These are phyloP conservation scores for Drosophila fuyamai DNA, from an alignment of 1,140 invertebrate genomes.

Conservation along the genomic window DNA sequence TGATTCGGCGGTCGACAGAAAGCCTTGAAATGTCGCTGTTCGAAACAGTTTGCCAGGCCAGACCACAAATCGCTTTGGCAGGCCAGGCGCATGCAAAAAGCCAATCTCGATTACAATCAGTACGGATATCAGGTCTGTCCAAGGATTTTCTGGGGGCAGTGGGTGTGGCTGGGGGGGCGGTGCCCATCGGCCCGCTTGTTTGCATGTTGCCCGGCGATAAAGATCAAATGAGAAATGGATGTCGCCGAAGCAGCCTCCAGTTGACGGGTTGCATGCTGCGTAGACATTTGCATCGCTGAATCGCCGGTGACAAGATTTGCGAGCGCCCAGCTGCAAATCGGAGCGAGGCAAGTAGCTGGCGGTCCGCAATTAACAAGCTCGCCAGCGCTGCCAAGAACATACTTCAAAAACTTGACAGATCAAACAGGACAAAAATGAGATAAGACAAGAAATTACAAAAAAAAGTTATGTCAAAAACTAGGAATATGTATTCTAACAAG, in stretches of 20 bases:
- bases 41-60: constrained; percentile 58
- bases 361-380: constrained; percentile 55
- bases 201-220: constrained; percentile 75
- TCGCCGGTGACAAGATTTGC: constrained; percentile 42
- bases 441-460: background rate
- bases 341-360: constrained; percentile 56
- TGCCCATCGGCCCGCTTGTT: constrained; percentile 4
- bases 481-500: background rate
- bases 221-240: constrained; percentile 81
- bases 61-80: constrained; percentile 69
- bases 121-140: constrained; percentile 35
- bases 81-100: constrained; percentile 64
- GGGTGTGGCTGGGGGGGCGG: background rate
- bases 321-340: constrained; percentile 41
- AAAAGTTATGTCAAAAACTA: background rate
- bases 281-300: constrained; percentile 62
- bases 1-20: constrained; percentile 20
- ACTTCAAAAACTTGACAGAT: background rate
- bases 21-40: constrained; percentile 61
- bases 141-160: constrained; percentile 7
- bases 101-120: constrained; percentile 79
- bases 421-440: background rate
- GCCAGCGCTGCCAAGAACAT: constrained; percentile 12
- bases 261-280: constrained; percentile 68
- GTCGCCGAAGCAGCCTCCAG: constrained; percentile 66